Evolutionary conservation across 2,888 invertebrate genomes (phyloP).

Genomic region (Lepidocyrtoides sp.): DNA sequence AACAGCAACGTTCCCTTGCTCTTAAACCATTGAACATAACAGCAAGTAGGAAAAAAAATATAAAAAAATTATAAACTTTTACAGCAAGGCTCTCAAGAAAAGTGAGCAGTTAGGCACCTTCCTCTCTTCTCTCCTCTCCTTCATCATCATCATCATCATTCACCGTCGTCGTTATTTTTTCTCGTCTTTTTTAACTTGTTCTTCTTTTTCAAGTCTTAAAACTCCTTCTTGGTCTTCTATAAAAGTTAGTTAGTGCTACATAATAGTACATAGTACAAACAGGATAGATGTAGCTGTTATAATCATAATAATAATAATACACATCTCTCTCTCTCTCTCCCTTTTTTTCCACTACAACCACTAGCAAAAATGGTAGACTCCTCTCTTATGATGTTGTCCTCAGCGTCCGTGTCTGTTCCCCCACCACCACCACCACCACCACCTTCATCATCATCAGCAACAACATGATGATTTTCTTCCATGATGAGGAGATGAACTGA

Average conservation of each 20-base stretch:
- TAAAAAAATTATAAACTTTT: conserved; percentile 6
- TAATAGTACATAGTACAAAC: conserved; percentile 46
- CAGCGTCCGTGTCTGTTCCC: conserved; percentile 78
- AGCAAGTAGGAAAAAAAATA: neutral
- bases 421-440: conserved; percentile 68
- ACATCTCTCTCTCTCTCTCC: conserved; percentile 32
- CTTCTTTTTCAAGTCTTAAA: conserved; percentile 64
- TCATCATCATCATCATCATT: conserved; percentile 52
- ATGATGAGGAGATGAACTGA: conserved; percentile 72
- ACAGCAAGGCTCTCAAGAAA: conserved; percentile 48
- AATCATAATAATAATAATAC: conserved; percentile 61
- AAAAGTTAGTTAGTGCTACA: conserved; percentile 44
- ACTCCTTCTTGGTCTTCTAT: conserved; percentile 71
- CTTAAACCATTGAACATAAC: conserved; percentile 44
- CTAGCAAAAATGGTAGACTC: conserved; percentile 47
- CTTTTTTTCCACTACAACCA: conserved; percentile 36
- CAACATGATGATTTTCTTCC: conserved; percentile 64
- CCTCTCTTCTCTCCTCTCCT: neutral
- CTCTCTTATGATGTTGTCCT: conserved; percentile 49
- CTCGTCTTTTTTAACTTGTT: conserved; percentile 69
- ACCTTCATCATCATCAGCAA: conserved; percentile 53
- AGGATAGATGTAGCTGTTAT: conserved; percentile 57
- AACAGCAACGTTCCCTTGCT: neutral
- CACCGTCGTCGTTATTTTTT: conserved; percentile 59
- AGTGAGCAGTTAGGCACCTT: conserved; percentile 73